A percentile compares a stretch with the other conserved stretches of the same genome.
These are phyloP conservation scores for Acanthopagrus latus DNA, from an alignment of 2,797 vertebrate genomes.

Conservation along the genomic window DNA sequence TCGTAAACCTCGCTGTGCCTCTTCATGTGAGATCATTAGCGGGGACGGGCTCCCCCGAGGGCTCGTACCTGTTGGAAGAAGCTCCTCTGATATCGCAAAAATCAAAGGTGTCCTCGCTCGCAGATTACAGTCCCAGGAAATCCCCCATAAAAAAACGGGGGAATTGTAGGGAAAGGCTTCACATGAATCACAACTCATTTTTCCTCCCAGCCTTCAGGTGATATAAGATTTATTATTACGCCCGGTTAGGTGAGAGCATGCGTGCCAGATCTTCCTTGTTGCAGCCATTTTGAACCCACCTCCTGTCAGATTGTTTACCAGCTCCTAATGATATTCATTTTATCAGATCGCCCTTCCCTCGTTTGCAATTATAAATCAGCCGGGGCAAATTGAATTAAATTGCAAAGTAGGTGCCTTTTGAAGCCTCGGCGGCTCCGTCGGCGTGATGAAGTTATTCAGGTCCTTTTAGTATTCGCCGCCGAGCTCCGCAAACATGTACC, in stretches of 20 bases:
- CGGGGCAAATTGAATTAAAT: constrained; percentile 53
- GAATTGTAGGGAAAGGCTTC: constrained; percentile 14
- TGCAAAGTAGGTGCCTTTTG: constrained; percentile 50
- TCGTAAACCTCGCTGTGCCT: constrained; percentile 53
- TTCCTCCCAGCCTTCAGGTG: constrained; percentile 14
- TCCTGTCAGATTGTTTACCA: constrained; percentile 52
- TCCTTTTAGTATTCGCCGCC: constrained; percentile 55
- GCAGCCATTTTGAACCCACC: constrained; percentile 29
- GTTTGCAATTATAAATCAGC: constrained; percentile 55
- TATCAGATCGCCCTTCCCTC: constrained; percentile 42
- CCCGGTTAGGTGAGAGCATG: constrained; percentile 19
- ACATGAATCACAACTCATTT: constrained; percentile 38
- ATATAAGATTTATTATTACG: constrained; percentile 2
- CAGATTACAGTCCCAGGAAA: constrained; percentile 59
- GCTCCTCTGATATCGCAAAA: constrained; percentile 48
- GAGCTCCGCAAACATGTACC: constrained; percentile 59
- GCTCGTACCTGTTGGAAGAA: constrained; percentile 54
- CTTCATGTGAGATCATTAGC: constrained; percentile 67
- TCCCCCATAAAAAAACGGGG: constrained; percentile 17
- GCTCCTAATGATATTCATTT: constrained; percentile 51
- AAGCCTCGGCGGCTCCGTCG: constrained; percentile 32
- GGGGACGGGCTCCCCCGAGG: constrained; percentile 42
- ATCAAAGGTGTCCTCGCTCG: constrained; percentile 57
- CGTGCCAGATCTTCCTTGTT: constrained; percentile 10
- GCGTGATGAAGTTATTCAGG: constrained; percentile 31